Conservation (phyloP, 2,113 vertebrate genomes). For the Sinocyclocheilus rhinocerous region DNA sequence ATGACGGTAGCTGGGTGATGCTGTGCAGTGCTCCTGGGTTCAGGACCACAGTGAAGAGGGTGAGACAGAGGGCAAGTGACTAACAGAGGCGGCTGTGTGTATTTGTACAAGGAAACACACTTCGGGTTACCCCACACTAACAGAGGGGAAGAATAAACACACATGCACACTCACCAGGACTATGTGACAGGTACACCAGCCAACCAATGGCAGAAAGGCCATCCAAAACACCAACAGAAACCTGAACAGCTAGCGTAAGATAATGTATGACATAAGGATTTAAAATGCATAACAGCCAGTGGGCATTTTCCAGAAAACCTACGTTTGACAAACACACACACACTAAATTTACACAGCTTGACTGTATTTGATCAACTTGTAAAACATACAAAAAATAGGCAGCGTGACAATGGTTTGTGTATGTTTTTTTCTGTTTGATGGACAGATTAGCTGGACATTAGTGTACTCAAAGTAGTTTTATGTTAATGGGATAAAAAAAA, state of each 20-base stretch:
- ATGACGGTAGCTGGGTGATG: conserved; percentile 81
- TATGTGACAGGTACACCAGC: conserved; percentile 3
- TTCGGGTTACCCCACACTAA: conserved; percentile 59
- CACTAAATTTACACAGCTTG: background rate
- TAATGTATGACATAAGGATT: conserved; percentile 5
- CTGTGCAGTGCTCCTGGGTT: conserved; percentile 74
- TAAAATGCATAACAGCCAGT: background rate
- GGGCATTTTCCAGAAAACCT: background rate
- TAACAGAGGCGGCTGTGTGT: conserved; percentile 57
- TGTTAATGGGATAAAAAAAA: no score
- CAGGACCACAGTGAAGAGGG: conserved; percentile 57
- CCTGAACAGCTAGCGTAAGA: conserved; percentile 5
- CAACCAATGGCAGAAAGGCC: background rate
- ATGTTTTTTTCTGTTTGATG: background rate
- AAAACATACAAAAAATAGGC: background rate
- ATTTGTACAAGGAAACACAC: conserved; percentile 66
- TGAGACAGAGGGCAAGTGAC: conserved; percentile 74
- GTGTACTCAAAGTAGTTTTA: no score
- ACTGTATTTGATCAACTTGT: background rate
- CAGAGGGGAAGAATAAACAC: conserved; percentile 61
- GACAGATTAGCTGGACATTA: background rate
- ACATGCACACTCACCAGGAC: background rate
- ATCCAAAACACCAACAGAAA: background rate
- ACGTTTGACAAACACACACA: background rate
- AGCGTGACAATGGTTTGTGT: background rate